Percentiles rank a stretch among this genome's conserved stretches.
Evolutionary conservation across 2,113 vertebrate species (phyloP).

Genomic region (Numida meleagris): DNA sequence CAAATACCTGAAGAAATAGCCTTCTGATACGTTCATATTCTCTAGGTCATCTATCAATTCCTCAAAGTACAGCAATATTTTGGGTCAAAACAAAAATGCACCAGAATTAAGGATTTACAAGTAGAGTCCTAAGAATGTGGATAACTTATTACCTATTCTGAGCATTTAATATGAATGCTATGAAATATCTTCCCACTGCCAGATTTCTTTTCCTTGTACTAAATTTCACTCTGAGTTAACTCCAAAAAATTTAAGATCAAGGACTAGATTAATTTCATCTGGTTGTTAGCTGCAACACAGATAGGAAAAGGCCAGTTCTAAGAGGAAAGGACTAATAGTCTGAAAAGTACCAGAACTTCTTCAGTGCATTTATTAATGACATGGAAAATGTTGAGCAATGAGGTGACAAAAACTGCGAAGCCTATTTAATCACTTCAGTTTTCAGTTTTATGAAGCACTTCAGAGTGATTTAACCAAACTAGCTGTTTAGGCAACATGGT

Average conservation of each 20-base stretch:
- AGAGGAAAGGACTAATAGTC: not conserved
- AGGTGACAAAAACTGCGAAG: not conserved
- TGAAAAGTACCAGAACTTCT: not conserved
- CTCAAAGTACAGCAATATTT: not conserved
- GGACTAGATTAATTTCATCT: not conserved
- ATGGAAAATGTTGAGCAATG: conserved; percentile 24
- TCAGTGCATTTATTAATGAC: conserved; percentile 11
- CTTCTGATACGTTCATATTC: not conserved
- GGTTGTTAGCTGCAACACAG: not conserved
- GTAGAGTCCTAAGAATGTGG: not conserved
- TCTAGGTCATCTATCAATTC: not conserved
- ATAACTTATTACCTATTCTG: not conserved
- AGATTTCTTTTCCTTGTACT: not conserved
- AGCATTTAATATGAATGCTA: not conserved
- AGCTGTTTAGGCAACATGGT: not conserved
- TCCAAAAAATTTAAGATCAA: not conserved
- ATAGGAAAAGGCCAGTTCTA: not conserved
- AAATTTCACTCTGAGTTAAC: not conserved
- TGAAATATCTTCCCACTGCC: not conserved
- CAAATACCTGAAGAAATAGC: not conserved
- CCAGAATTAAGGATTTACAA: not conserved
- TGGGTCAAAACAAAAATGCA: not conserved
- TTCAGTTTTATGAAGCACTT: not conserved
- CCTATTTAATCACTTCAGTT: not conserved
- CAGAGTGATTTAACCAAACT: not conserved